Conservation (phyloP, 2,797 vertebrate species). For the Esox masquinongy region DNA sequence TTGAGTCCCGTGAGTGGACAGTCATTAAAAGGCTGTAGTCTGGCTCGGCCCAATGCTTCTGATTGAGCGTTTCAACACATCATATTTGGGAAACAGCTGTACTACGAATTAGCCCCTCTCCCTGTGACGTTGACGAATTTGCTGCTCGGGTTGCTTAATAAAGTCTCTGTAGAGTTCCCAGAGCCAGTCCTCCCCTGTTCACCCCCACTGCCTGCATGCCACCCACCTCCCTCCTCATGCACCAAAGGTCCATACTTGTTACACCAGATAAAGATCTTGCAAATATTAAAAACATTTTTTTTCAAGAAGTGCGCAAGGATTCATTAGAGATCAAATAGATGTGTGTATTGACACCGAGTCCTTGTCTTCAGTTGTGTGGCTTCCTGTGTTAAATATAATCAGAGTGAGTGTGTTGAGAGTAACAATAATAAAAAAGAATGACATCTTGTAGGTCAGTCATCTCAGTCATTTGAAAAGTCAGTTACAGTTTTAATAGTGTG, state of each 20-base stretch:
- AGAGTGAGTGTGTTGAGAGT: not conserved
- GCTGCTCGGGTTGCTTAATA: constrained; percentile 57
- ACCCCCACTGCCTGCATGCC: constrained; percentile 29
- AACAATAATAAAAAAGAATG: not conserved
- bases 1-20: constrained; percentile 59
- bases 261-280: not conserved
- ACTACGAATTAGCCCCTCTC: constrained; percentile 74
- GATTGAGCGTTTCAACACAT: constrained; percentile 81
- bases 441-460: not conserved
- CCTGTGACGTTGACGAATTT: constrained; percentile 80
- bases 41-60: constrained; percentile 63
- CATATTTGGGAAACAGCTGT: constrained; percentile 80
- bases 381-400: not conserved
- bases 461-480: not conserved
- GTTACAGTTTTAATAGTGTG: constrained; percentile 32
- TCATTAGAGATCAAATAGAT: not conserved
- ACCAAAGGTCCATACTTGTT: not conserved
- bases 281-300: not conserved
- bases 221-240: not conserved
- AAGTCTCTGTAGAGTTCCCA: constrained; percentile 46
- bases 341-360: not conserved
- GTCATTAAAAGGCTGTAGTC: constrained; percentile 62
- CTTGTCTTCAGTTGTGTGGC: not conserved
- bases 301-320: not conserved
- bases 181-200: constrained; percentile 27